A percentile compares a stretch with the other conserved stretches of the same genome.
These are phyloP conservation scores for Barnardius zonarius DNA, from an alignment of 2,113 vertebrate genomes.

Conservation along the genomic window DNA sequence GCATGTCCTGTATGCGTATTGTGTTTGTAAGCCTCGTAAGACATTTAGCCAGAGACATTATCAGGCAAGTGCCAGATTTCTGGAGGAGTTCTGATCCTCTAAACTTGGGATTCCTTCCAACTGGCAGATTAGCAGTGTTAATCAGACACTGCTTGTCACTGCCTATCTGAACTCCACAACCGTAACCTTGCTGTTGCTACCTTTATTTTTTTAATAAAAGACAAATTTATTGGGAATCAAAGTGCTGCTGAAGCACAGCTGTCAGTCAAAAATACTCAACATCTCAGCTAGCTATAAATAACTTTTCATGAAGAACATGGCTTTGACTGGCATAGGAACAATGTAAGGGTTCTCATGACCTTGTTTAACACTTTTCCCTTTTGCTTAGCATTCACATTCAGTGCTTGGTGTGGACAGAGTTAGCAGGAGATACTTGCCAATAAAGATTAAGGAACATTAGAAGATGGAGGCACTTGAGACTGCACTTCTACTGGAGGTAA, in stretches of 20 bases:
- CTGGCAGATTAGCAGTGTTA: conserved; percentile 54
- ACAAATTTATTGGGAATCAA: conserved; percentile 16
- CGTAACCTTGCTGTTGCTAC: neutral
- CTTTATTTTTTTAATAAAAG: conserved; percentile 50
- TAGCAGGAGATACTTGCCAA: neutral
- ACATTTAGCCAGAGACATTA: conserved; percentile 61
- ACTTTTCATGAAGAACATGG: neutral
- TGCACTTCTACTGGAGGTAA: neutral
- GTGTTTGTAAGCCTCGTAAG: neutral
- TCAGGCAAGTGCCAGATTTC: conserved; percentile 61
- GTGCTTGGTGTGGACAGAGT: neutral
- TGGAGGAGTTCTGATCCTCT: conserved; percentile 60
- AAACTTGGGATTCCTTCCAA: conserved; percentile 54
- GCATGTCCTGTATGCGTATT: neutral
- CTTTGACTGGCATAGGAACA: neutral
- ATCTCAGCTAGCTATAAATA: conserved; percentile 26
- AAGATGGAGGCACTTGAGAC: neutral
- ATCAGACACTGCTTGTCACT: conserved; percentile 47
- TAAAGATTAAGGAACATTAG: neutral
- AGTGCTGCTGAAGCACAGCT: conserved; percentile 31
- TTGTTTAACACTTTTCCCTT: neutral
- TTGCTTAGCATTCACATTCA: neutral
- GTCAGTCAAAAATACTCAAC: conserved; percentile 32
- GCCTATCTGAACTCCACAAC: conserved; percentile 50
- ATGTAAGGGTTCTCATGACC: neutral